phyloP scores from a whole-genome alignment of 2,113 vertebrate species.

The Pimephales promelas region DNA sequence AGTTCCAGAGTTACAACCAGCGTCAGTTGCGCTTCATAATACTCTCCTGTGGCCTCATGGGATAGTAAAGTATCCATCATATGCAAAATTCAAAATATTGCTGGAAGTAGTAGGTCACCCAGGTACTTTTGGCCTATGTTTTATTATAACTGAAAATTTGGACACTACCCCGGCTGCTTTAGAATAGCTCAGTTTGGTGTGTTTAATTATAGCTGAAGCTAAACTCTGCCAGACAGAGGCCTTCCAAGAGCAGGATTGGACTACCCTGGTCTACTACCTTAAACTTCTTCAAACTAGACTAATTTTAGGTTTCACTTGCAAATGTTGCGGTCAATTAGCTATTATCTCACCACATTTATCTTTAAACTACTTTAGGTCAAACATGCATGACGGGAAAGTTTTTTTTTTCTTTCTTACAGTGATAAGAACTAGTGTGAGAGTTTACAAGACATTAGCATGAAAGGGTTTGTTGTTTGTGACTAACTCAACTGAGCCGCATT shows the following conservation, averaged over 20 bases:
- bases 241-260: not conserved
- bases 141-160: too few relatives aligned
- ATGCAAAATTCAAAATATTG: too few relatives aligned
- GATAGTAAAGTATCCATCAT: too few relatives aligned
- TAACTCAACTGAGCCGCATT: conserved; percentile 32
- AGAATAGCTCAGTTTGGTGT: not conserved
- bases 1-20: too few relatives aligned
- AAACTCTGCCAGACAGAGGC: not conserved
- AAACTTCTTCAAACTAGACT: not conserved
- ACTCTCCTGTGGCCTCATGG: too few relatives aligned
- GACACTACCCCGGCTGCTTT: too few relatives aligned
- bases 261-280: not conserved
- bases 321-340: not conserved
- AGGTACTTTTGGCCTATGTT: too few relatives aligned
- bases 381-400: conserved; percentile 6
- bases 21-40: too few relatives aligned
- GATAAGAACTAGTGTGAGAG: conserved; percentile 11
- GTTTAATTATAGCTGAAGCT: not conserved
- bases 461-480: conserved; percentile 35
- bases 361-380: conserved; percentile 7
- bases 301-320: not conserved
- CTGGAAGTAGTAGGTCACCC: too few relatives aligned
- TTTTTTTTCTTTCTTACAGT: not conserved
- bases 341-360: conserved; percentile 36
- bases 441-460: conserved; percentile 36